Conservation (phyloP, 2,797 vertebrate genomes). For the Morus bassanus region DNA sequence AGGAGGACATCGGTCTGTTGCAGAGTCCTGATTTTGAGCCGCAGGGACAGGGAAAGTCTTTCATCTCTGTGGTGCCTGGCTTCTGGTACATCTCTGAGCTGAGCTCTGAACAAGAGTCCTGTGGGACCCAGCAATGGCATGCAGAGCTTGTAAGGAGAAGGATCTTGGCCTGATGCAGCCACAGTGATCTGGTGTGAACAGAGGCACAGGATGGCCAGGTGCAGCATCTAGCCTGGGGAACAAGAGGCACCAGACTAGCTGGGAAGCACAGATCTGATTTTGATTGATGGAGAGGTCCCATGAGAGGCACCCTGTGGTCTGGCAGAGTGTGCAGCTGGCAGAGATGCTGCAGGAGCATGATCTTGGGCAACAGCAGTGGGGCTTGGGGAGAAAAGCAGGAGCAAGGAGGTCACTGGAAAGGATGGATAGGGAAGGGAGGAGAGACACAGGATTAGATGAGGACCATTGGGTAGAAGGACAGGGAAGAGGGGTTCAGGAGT, state of each 20-base stretch:
- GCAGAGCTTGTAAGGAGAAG: background rate
- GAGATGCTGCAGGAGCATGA: background rate
- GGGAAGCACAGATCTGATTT: background rate
- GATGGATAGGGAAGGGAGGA: background rate
- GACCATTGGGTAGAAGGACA: background rate
- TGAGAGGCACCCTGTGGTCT: background rate
- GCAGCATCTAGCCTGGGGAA: background rate
- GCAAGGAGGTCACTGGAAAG: background rate
- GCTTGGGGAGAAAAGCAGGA: background rate
- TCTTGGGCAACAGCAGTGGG: background rate
- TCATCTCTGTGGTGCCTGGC: background rate
- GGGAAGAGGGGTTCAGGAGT: background rate
- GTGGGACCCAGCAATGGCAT: background rate
- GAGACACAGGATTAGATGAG: background rate
- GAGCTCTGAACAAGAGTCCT: background rate
- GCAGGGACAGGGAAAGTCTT: background rate
- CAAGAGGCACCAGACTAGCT: background rate
- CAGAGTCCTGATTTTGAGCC: background rate
- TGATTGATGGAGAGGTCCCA: background rate
- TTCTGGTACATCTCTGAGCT: background rate
- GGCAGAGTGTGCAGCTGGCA: background rate
- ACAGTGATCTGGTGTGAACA: background rate
- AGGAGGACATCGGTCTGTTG: background rate
- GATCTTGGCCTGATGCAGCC: background rate
- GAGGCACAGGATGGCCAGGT: background rate